Base-by-base conservation (phyloP, 2,888 invertebrate species). In the Resseliella maxima region DNA sequence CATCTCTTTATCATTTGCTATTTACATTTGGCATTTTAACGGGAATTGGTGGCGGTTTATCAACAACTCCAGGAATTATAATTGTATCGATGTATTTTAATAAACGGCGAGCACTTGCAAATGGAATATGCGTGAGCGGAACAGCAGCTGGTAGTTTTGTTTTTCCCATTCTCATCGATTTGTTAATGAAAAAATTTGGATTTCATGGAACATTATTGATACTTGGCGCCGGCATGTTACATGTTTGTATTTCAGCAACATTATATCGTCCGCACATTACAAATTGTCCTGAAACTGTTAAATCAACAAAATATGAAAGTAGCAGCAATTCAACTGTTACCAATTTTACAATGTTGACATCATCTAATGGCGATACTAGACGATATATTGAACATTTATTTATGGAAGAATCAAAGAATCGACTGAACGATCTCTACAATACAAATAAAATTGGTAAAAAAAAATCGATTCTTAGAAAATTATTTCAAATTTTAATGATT, bases 1-100 rank as follows among this genome's bases (percentile, higher is more conserved):
- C 93, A 8, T 94, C 92, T n/a, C 90, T 95, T 86, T 89, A 94
- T 86, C 95, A 95, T 90, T 91, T 95, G 64, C 92, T 95, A 87
- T 92, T 95, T 87, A 94, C 94, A 85, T 95, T 95, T 88, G 95
- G 95, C 50, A 93, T 95, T 18, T 92, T 95, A 89, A 94, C 95
- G 88, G 95, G 96, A 54, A 94, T 95, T 86, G 96, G 96, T 0
- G 95, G 95, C 0, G 95, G 95, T 0, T 92, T 96, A 0, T 95
- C 95, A 0, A 96, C 95, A 0, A 95, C 96, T 0, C 95, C 96
- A 0, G 96, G 96, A 0, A 95, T 96, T 86, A 95, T 96, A 10
- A 95, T 96, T 87, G 95, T 96, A 0, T 95, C 95, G 0, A 94
- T 95, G 88, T 96, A 96, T 89, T 96, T 96, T 88, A 95, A 95